Conservation (phyloP, 2,797 vertebrate species). For the Lithobates pipiens region DNA sequence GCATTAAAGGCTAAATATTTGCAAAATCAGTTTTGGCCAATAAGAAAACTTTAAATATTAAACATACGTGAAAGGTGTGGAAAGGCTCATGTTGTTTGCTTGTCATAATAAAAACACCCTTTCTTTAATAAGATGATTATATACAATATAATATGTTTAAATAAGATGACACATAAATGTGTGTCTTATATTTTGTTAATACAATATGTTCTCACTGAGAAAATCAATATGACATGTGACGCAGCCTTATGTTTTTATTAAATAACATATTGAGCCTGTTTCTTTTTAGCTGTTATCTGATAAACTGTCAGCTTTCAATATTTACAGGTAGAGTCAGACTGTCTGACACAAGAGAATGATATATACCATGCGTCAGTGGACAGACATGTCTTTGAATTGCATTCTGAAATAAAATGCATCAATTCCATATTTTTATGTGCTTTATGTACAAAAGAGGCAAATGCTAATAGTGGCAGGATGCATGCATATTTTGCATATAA, state of each 20-base stretch:
- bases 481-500: background rate
- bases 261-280: slow-evolving; percentile 5
- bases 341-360: background rate
- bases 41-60: no score
- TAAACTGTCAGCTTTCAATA: background rate
- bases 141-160: background rate
- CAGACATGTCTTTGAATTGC: background rate
- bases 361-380: background rate
- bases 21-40: background rate
- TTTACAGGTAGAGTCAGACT: background rate
- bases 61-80: background rate
- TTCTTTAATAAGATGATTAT: background rate
- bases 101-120: no score
- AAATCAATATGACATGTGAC: background rate
- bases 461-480: background rate
- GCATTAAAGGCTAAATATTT: background rate
- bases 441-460: no score
- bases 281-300: slow-evolving; percentile 6
- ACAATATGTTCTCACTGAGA: background rate
- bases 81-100: background rate
- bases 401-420: background rate
- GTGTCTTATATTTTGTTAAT: background rate
- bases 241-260: background rate
- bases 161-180: background rate
- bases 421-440: no score